Evolutionary conservation across 2,113 vertebrate species (phyloP).

Genomic region (Sturnus vulgaris): DNA sequence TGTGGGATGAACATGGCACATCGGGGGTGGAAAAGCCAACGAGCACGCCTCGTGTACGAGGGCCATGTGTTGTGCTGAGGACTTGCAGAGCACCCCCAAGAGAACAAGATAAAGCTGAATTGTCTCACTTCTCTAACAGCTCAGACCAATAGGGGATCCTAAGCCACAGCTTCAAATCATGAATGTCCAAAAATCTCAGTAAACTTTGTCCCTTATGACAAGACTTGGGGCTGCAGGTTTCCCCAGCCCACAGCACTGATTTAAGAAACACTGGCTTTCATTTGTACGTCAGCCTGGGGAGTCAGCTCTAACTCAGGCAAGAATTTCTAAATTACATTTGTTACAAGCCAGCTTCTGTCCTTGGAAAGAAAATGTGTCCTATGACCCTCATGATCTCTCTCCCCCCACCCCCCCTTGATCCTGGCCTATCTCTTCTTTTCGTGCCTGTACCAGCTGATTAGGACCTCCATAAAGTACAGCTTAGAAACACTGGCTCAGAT

Average conservation of each 20-base stretch:
- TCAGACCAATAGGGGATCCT: not conserved
- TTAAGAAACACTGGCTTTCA: not conserved
- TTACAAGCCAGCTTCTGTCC: not conserved
- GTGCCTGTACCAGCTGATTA: not conserved
- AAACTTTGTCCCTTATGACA: not conserved
- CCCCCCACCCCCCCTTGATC: accelerated
- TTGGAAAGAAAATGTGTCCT: not conserved
- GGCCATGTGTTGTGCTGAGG: accelerated
- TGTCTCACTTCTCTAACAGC: not conserved
- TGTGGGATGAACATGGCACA: not conserved
- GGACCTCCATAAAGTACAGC: not conserved
- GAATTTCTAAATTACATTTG: not conserved
- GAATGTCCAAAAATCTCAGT: not conserved
- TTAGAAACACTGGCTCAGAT: not conserved
- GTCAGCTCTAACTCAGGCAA: not conserved
- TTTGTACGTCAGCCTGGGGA: not conserved
- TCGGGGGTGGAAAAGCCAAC: not conserved
- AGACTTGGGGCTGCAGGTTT: not conserved
- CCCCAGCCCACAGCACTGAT: not conserved
- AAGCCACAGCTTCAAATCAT: not conserved
- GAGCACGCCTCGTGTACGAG: accelerated
- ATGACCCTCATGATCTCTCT: not conserved
- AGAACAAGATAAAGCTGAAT: not conserved
- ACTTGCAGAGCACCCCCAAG: not conserved
- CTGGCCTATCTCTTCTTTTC: not conserved